phyloP scores from a whole-genome alignment of 53 echinoderm and acorn worm genomes.

The Antedon mediterranea region DNA sequence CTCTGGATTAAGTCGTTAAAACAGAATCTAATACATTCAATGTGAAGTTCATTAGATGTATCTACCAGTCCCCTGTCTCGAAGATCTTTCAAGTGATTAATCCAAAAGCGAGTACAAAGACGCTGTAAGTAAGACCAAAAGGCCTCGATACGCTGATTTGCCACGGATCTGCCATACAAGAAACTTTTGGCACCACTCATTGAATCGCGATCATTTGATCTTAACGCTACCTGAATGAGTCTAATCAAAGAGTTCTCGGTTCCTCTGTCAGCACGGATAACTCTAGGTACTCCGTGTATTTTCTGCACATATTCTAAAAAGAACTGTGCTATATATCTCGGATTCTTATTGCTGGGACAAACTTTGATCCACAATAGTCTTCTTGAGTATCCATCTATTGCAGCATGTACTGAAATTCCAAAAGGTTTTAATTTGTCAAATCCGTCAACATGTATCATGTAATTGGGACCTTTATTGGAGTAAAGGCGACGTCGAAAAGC shows the following conservation, averaged over 20 bases:
- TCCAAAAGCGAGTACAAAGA: no score
- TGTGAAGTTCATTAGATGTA: no score
- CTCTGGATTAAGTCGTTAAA: no score
- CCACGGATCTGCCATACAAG: no score
- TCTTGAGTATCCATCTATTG: constrained; percentile 18
- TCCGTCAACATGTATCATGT: constrained; percentile 15
- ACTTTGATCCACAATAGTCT: constrained; percentile 2
- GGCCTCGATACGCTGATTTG: no score
- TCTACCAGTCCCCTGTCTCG: no score
- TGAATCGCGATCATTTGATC: no score
- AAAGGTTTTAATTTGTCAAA: constrained; percentile 26
- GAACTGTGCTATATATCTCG: background rate
- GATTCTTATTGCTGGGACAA: background rate
- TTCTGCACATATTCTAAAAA: background rate
- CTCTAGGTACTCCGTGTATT: background rate
- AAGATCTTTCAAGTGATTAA: no score
- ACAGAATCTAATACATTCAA: no score
- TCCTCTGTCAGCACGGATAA: constrained; percentile 3
- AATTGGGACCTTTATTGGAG: constrained; percentile 7
- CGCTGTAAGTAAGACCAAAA: no score
- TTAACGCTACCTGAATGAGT: no score
- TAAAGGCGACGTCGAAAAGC: constrained; percentile 1
- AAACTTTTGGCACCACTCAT: no score
- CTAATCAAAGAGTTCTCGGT: background rate
- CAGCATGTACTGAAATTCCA: constrained; percentile 26